These are phyloP conservation scores for Colaptes auratus DNA, from an alignment of 2,113 vertebrate species.

Conservation along the genomic window DNA sequence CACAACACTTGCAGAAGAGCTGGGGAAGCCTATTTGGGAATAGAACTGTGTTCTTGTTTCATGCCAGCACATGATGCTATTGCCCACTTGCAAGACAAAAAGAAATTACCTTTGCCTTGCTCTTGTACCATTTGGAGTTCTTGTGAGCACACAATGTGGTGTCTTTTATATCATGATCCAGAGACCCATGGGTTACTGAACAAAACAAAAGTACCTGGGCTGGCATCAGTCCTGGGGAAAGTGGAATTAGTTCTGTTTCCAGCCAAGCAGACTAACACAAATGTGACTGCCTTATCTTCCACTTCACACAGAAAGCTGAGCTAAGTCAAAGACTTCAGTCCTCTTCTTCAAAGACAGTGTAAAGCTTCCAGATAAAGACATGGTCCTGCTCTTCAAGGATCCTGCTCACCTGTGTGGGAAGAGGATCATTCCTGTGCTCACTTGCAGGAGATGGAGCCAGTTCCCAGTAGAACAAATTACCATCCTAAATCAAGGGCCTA, in stretches of 20 bases:
- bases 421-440: not conserved
- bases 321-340: not conserved
- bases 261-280: not conserved
- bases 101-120: not conserved
- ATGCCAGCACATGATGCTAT: too few relatives aligned
- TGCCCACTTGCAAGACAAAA: not conserved
- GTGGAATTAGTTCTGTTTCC: not conserved
- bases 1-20: not conserved
- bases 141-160: not conserved
- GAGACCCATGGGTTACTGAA: accelerated
- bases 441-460: not conserved
- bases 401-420: not conserved
- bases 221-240: not conserved
- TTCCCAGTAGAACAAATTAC: not conserved
- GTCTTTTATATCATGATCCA: not conserved
- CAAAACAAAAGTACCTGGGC: not conserved
- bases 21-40: not conserved
- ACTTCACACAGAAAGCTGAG: not conserved
- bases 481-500: not conserved
- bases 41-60: not conserved
- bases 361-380: not conserved
- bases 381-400: not conserved
- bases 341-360: not conserved
- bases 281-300: not conserved
- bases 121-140: not conserved